Conservation (phyloP, 2,797 vertebrate species). For the Cheirogaleus major region DNA sequence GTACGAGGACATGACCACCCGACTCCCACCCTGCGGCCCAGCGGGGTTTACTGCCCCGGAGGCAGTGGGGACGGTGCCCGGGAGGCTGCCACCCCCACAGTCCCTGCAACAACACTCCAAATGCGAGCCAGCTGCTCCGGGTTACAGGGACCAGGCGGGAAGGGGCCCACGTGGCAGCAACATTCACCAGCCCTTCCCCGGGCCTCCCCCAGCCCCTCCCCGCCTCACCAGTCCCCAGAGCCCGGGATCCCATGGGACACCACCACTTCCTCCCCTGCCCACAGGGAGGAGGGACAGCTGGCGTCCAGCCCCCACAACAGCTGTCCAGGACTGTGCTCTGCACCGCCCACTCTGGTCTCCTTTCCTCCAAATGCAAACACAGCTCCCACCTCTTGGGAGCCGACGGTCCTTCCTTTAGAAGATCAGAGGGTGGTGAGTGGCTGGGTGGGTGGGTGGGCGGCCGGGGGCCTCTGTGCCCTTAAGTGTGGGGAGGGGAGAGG, state of each 20-base stretch:
- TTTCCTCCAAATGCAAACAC: background rate
- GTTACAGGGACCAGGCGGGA: background rate
- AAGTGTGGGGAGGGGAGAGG: fast-evolving
- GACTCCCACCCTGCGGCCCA: background rate
- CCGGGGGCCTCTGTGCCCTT: background rate
- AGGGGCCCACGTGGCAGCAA: background rate
- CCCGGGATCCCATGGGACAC: background rate
- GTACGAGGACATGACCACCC: fast-evolving
- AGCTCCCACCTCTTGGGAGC: background rate
- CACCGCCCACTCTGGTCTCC: background rate
- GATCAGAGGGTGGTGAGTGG: background rate
- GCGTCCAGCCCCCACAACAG: background rate
- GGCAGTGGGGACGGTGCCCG: background rate
- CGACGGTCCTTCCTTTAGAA: background rate
- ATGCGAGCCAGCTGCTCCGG: conserved; percentile 15
- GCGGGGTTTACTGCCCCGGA: background rate
- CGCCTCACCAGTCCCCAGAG: background rate
- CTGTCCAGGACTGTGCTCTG: background rate
- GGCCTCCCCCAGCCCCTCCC: background rate
- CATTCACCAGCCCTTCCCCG: background rate
- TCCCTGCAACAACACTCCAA: background rate
- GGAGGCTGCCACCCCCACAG: background rate
- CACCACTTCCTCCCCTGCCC: background rate
- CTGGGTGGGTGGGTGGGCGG: background rate
- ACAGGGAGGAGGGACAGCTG: background rate